A percentile compares a stretch with the other conserved stretches of the same genome.
Evolutionary conservation across 2,113 vertebrate genomes (phyloP).

Genomic region (Diphyllodes magnificus): DNA sequence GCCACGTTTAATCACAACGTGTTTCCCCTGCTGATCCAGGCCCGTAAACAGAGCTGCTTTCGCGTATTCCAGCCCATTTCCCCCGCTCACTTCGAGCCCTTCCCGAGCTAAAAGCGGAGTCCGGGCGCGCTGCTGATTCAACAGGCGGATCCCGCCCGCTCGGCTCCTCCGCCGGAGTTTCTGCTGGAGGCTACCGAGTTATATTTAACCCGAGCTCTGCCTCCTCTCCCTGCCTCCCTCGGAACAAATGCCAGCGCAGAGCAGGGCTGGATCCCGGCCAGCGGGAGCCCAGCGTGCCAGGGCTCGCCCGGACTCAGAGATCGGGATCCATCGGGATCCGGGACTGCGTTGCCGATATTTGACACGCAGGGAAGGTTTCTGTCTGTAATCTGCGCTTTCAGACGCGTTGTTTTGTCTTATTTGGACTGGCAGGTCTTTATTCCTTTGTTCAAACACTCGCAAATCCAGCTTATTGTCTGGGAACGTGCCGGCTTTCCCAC

Average conservation of each 20-base stretch:
- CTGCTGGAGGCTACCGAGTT: not conserved
- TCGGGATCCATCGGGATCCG: not conserved
- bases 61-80: not conserved
- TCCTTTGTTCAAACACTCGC: not conserved
- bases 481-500: not conserved
- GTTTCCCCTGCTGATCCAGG: not conserved
- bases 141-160: not conserved
- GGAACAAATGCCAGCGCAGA: not conserved
- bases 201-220: slow-evolving; percentile 27
- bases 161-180: not conserved
- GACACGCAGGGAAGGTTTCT: not conserved
- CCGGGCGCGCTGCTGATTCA: not conserved
- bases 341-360: not conserved
- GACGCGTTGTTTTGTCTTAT: not conserved
- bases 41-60: not conserved
- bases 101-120: not conserved
- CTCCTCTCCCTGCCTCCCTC: not conserved
- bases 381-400: not conserved
- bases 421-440: not conserved
- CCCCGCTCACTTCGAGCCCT: not conserved
- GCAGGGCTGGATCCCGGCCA: not conserved
- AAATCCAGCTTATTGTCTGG: not conserved
- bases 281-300: not conserved
- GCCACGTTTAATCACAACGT: not conserved
- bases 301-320: not conserved